These are phyloP conservation scores for Megalopta genalis DNA, from an alignment of 1,140 invertebrate species.

Conservation along the genomic window DNA sequence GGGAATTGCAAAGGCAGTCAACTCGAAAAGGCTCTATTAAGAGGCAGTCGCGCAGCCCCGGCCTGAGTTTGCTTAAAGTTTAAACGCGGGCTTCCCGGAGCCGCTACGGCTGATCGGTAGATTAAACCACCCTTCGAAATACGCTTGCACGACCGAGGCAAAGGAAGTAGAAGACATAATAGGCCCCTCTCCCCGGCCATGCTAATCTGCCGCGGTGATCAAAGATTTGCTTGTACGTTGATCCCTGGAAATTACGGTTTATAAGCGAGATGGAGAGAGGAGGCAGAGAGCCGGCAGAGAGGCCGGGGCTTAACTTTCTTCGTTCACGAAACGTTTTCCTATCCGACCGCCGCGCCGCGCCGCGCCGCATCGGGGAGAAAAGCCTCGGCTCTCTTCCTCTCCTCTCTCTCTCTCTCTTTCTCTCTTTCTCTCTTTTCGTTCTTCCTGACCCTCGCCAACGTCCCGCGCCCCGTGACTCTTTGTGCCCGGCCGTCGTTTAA, in stretches of 20 bases:
- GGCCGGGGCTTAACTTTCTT: conserved; percentile 14
- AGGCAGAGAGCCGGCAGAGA: background rate
- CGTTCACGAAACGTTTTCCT: conserved; percentile 6
- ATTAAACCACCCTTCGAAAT: conserved; percentile 52
- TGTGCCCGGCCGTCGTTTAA: background rate
- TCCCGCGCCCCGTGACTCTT: background rate
- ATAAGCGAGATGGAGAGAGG: background rate
- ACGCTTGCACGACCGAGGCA: conserved; percentile 25
- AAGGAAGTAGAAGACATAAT: conserved; percentile 34
- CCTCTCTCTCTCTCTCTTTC: background rate
- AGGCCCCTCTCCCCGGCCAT: background rate
- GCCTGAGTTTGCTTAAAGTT: conserved; percentile 40
- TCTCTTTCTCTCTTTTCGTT: background rate
- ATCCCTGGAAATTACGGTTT: conserved; percentile 33
- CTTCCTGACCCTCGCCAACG: no score
- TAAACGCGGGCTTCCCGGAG: conserved; percentile 33
- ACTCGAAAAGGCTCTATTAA: conserved; percentile 49
- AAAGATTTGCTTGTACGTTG: conserved; percentile 36
- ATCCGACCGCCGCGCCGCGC: no score
- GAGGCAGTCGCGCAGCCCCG: conserved; percentile 40
- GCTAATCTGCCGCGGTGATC: conserved; percentile 32
- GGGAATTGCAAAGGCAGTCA: conserved; percentile 38
- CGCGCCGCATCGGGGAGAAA: background rate
- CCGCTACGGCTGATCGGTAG: conserved; percentile 44
- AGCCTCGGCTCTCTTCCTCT: background rate